Evolutionary conservation across 2,888 invertebrate species (phyloP).

Genomic region (Andrena haemorrhoa): DNA sequence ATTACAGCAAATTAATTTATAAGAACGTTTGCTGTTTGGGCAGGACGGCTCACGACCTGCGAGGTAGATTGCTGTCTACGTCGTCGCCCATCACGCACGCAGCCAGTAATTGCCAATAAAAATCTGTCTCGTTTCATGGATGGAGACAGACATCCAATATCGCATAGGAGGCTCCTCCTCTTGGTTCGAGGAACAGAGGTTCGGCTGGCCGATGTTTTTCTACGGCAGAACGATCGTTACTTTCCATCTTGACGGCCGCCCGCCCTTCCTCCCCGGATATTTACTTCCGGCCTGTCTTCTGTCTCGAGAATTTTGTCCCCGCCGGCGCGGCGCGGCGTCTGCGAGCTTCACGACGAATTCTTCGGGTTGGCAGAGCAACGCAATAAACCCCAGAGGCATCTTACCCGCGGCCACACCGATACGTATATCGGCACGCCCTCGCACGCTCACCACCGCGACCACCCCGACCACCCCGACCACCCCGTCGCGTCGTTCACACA

Average conservation of each 20-base stretch:
- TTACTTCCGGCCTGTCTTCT: slow-evolving; percentile 64
- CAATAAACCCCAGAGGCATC: slow-evolving; percentile 64
- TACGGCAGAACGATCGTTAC: slow-evolving; percentile 65
- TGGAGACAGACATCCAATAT: slow-evolving; percentile 44
- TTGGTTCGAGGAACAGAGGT: slow-evolving; percentile 22
- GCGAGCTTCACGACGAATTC: slow-evolving; percentile 61
- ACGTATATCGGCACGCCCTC: slow-evolving; percentile 17
- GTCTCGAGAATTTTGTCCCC: slow-evolving; percentile 68
- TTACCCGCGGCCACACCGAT: slow-evolving; percentile 24
- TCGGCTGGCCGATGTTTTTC: slow-evolving; percentile 60
- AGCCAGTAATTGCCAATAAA: slow-evolving; percentile 53
- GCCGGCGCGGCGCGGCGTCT: slow-evolving; percentile 17
- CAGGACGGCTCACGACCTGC: slow-evolving; percentile 30
- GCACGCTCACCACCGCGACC: neutral
- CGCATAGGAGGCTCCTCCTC: neutral
- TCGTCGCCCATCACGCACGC: slow-evolving; percentile 8
- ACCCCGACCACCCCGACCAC: neutral
- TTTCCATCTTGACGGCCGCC: slow-evolving; percentile 62
- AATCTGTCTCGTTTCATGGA: slow-evolving; percentile 51
- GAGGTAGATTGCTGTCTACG: neutral
- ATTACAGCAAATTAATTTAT: slow-evolving; percentile 34
- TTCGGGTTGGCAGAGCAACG: slow-evolving; percentile 52
- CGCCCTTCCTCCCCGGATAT: slow-evolving; percentile 57
- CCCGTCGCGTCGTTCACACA: slow-evolving; percentile 6
- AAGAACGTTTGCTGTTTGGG: slow-evolving; percentile 20